phyloP scores from a whole-genome alignment of 2,888 invertebrate species.

The Muscina levida region DNA sequence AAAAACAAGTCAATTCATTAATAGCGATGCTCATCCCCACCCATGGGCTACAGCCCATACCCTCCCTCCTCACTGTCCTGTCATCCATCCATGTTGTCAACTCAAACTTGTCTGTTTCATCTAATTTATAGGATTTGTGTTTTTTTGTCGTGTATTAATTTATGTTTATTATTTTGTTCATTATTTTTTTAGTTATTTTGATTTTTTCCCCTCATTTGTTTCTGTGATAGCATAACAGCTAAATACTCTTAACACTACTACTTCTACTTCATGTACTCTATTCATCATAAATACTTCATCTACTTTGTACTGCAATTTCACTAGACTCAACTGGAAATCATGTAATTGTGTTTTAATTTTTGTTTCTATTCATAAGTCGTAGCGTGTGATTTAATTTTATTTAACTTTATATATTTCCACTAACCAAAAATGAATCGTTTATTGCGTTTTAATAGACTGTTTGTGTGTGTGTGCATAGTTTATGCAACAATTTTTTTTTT shows the following conservation, averaged over 20 bases:
- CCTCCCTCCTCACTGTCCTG: slow-evolving; percentile 16
- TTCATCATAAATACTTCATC: slow-evolving; percentile 23
- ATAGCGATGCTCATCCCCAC: slow-evolving; percentile 54
- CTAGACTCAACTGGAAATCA: neutral
- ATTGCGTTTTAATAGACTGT: slow-evolving; percentile 51
- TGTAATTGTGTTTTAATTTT: neutral
- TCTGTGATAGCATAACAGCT: slow-evolving; percentile 67
- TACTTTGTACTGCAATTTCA: slow-evolving; percentile 14
- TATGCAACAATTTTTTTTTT: neutral
- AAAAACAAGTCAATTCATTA: slow-evolving; percentile 60
- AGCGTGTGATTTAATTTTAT: slow-evolving; percentile 48
- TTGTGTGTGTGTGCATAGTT: slow-evolving; percentile 26
- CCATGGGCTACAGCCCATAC: neutral
- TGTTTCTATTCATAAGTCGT: slow-evolving; percentile 4
- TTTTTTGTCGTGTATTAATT: slow-evolving; percentile 43
- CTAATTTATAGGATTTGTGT: slow-evolving; percentile 50
- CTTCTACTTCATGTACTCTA: too few species aligned
- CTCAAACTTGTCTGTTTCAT: slow-evolving; percentile 51
- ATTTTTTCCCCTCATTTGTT: slow-evolving; percentile 46
- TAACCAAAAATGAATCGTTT: slow-evolving; percentile 48
- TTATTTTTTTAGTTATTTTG: slow-evolving; percentile 23
- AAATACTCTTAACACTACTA: too few species aligned
- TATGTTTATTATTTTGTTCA: slow-evolving; percentile 48
- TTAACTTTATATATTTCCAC: slow-evolving; percentile 46
- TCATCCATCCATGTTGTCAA: slow-evolving; percentile 37